A percentile compares a stretch with the other conserved stretches of the same genome.
Conservation (phyloP, 2,888 invertebrate genomes). For the Synanthedon vespiformis region DNA sequence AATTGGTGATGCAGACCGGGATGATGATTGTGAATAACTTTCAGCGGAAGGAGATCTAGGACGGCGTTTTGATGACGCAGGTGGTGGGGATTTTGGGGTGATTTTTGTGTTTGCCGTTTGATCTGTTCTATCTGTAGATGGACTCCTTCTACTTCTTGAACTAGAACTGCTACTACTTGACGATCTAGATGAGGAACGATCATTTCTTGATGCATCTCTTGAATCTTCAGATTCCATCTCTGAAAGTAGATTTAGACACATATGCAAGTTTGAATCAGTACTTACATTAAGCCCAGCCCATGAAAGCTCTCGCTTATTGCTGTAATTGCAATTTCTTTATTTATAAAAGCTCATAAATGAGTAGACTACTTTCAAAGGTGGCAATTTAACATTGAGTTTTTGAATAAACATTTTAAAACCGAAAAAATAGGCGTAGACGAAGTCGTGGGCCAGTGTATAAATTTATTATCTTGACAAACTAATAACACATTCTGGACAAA, state of each 20-base stretch:
- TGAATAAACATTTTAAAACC: no score
- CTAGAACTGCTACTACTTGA: conserved; percentile 64
- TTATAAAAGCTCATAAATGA: background rate
- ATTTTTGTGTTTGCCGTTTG: conserved; percentile 35
- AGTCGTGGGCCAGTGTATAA: no score
- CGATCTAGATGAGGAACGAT: conserved; percentile 55
- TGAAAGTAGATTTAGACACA: conserved; percentile 34
- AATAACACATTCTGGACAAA: no score
- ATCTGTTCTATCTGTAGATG: conserved; percentile 49
- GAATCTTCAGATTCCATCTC: conserved; percentile 75
- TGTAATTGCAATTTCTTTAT: conserved; percentile 2
- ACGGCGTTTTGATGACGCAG: conserved; percentile 14
- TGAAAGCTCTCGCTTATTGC: conserved; percentile 8
- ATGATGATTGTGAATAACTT: conserved; percentile 20
- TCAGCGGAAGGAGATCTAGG: conserved; percentile 43
- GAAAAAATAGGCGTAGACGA: no score
- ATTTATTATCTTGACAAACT: no score
- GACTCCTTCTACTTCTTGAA: conserved; percentile 53
- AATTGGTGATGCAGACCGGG: conserved; percentile 18
- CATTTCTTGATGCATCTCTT: conserved; percentile 57
- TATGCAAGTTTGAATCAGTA: conserved; percentile 13
- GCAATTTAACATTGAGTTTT: no score
- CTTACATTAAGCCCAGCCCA: conserved; percentile 19
- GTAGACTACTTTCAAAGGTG: no score
- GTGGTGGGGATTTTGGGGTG: conserved; percentile 26